phyloP scores from a whole-genome alignment of 2,113 vertebrate genomes.

The Chrysemys picta region DNA sequence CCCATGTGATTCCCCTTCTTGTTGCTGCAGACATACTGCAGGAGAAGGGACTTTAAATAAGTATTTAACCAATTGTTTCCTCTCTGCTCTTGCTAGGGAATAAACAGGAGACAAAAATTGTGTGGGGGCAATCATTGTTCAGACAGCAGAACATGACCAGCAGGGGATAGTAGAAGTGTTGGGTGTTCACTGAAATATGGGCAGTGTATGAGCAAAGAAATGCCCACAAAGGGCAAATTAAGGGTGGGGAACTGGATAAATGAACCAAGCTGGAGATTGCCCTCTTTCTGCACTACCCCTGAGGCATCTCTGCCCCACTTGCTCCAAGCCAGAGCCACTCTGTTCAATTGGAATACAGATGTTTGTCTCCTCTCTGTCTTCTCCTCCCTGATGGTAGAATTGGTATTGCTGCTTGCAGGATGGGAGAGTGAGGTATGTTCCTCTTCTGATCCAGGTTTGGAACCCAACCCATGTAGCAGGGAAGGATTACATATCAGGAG shows the following conservation, averaged over 20 bases:
- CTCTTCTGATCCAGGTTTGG: conserved; percentile 22
- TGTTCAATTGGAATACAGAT: conserved; percentile 1
- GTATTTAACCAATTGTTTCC: background rate
- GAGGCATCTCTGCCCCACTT: conserved; percentile 26
- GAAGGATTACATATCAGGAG: background rate
- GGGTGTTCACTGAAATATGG: background rate
- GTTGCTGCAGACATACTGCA: background rate
- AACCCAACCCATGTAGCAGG: background rate
- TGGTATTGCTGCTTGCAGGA: conserved; percentile 10
- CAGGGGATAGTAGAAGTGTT: background rate
- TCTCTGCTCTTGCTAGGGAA: background rate
- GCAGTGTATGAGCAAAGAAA: background rate
- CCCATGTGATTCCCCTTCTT: background rate
- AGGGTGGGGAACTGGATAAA: background rate
- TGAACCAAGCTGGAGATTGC: conserved; percentile 10
- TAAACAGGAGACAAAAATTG: background rate
- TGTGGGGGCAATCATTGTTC: conserved; percentile 9
- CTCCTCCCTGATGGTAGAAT: conserved; percentile 10
- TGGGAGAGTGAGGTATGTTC: background rate
- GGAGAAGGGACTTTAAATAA: background rate
- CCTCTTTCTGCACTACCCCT: background rate
- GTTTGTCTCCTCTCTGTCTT: conserved; percentile 25
- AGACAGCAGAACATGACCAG: conserved; percentile 19
- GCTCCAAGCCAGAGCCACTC: conserved; percentile 25
- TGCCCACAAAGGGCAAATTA: background rate